Evolutionary conservation across 1,140 invertebrate genomes (phyloP).

Genomic region (Lepidurus arcticus): DNA sequence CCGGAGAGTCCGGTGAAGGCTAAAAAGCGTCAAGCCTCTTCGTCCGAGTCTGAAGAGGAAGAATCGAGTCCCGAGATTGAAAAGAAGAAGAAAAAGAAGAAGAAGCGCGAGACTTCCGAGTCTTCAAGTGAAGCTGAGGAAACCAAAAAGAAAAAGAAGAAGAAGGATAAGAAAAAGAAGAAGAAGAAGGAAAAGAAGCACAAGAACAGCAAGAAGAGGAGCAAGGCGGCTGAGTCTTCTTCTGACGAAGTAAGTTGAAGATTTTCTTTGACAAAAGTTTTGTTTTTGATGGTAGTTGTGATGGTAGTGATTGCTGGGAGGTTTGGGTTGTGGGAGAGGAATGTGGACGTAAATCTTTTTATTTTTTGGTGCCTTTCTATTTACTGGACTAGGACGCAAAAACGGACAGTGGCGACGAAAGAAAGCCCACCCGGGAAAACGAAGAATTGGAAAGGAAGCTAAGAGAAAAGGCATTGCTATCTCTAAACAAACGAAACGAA

Average conservation of each 20-base stretch:
- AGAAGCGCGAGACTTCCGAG: constrained; percentile 39
- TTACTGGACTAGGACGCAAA: constrained; percentile 36
- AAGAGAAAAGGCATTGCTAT: constrained; percentile 74
- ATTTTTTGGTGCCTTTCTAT: constrained; percentile 27
- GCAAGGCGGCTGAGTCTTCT: constrained; percentile 38
- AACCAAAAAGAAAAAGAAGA: constrained; percentile 39
- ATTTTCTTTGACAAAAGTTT: constrained; percentile 45
- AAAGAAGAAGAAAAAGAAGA: constrained; percentile 46
- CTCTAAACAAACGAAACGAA: constrained; percentile 53
- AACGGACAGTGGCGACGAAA: constrained; percentile 33
- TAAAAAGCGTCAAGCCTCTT: constrained; percentile 29
- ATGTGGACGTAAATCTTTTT: constrained; percentile 34
- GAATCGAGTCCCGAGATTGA: constrained; percentile 56
- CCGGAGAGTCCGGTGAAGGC: constrained; percentile 20
- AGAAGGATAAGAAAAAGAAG: constrained; percentile 47
- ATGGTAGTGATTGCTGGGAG: constrained; percentile 31
- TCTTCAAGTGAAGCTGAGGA: constrained; percentile 33
- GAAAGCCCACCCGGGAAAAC: constrained; percentile 21
- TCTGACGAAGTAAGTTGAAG: constrained; percentile 50
- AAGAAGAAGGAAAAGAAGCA: constrained; percentile 64
- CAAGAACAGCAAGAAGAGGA: constrained; percentile 63
- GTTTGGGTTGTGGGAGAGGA: constrained; percentile 32
- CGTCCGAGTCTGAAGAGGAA: constrained; percentile 31
- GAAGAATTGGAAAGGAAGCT: constrained; percentile 80
- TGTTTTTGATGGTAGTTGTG: constrained; percentile 23